A percentile compares a stretch with the other conserved stretches of the same genome.
Conservation (phyloP, 2,888 invertebrate genomes). For the Rhagium mordax region DNA sequence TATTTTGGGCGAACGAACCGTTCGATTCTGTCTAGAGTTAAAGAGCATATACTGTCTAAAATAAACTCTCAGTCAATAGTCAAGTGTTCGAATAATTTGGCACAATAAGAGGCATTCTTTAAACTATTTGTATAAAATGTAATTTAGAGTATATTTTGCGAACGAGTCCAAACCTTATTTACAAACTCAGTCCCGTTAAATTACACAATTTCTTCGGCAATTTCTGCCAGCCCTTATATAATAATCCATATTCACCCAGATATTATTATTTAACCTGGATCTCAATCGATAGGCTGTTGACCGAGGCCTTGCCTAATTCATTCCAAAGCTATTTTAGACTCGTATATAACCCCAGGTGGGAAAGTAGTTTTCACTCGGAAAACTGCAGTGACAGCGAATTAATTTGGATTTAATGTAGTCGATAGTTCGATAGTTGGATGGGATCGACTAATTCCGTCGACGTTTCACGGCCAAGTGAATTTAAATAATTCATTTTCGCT, state of each 20-base stretch:
- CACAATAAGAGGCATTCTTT: no score
- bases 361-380: conserved; percentile 16
- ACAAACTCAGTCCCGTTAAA: background rate
- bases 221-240: background rate
- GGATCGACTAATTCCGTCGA: conserved; percentile 9
- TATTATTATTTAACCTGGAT: background rate
- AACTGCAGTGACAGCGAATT: conserved; percentile 18
- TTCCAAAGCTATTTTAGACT: background rate
- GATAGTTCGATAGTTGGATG: conserved; percentile 32
- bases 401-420: background rate
- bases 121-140: no score
- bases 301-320: conserved; percentile 1
- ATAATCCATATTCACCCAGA: conserved; percentile 11
- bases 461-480: conserved; percentile 36
- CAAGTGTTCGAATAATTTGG: no score
- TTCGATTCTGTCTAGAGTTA: no score
- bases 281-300: conserved; percentile 14
- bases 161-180: background rate
- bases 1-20: no score
- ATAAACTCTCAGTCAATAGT: no score
- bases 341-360: conserved; percentile 15
- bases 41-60: no score
- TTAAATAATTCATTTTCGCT: conserved; percentile 42
- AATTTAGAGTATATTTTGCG: no score
- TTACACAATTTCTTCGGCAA: background rate